phyloP scores from a whole-genome alignment of 2,888 invertebrate species.

The Bellardia bayeri region DNA sequence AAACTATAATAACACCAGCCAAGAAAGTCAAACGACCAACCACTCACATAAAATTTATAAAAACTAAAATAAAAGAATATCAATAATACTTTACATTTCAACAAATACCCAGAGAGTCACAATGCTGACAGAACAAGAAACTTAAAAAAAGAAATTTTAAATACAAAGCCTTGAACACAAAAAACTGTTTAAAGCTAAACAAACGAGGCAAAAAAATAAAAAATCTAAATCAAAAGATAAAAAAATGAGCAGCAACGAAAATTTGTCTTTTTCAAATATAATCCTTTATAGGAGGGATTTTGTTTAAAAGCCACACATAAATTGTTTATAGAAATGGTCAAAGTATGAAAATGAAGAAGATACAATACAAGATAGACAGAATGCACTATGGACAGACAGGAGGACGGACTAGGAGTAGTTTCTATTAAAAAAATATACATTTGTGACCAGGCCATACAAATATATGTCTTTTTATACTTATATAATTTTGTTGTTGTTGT shows the following conservation, averaged over 20 bases:
- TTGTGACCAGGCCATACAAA: constrained; percentile 26
- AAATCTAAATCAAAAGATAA: constrained; percentile 16
- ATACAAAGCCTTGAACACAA: constrained; percentile 43
- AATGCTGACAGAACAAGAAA: constrained; percentile 38
- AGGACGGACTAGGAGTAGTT: not conserved
- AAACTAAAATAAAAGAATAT: constrained; percentile 52
- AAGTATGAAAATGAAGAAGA: constrained; percentile 70
- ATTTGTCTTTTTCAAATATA: constrained; percentile 68
- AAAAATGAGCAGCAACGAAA: constrained; percentile 58
- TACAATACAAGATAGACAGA: constrained; percentile 61
- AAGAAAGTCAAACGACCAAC: constrained; percentile 9
- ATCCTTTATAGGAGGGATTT: constrained; percentile 66
- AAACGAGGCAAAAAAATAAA: not conserved
- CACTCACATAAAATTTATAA: constrained; percentile 25
- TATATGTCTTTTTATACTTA: constrained; percentile 17
- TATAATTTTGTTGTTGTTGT: constrained; percentile 39
- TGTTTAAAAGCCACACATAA: constrained; percentile 67
- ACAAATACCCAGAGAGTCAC: constrained; percentile 42
- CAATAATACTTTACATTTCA: constrained; percentile 66
- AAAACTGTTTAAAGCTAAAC: constrained; percentile 37
- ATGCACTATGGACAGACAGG: constrained; percentile 29
- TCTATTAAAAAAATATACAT: not conserved
- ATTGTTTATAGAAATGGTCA: constrained; percentile 59
- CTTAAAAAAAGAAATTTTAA: constrained; percentile 34
- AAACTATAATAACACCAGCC: constrained; percentile 50